phyloP scores from a whole-genome alignment of 1,140 invertebrate genomes.

The Cyclargus thomasi region DNA sequence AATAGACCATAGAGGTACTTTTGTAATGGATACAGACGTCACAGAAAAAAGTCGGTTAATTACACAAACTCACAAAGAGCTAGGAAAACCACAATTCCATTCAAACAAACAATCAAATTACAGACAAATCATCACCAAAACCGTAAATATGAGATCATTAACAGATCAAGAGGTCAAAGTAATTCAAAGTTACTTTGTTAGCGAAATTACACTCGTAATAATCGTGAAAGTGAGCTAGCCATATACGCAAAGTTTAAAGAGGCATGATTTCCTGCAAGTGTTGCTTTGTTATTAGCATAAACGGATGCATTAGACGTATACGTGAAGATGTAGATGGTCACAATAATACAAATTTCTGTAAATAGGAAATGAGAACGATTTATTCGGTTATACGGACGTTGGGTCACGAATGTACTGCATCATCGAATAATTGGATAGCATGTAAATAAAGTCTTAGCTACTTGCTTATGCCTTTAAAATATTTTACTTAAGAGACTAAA shows the following conservation, averaged over 20 bases:
- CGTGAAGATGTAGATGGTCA: not conserved
- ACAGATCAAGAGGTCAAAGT: conserved; percentile 6
- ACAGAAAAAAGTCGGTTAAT: not conserved
- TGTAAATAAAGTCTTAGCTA: too few relatives aligned
- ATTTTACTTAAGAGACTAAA: too few relatives aligned
- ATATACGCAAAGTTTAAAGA: not conserved
- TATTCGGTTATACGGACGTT: conserved; percentile 6
- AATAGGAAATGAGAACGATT: not conserved
- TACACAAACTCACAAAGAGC: not conserved
- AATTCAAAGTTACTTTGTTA: not conserved
- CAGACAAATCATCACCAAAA: not conserved
- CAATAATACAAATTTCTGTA: not conserved
- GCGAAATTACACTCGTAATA: not conserved
- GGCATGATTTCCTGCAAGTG: not conserved
- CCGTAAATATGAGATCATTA: not conserved
- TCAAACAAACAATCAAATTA: conserved; percentile 1
- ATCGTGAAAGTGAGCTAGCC: conserved; percentile 8
- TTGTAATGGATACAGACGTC: too few relatives aligned
- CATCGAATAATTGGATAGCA: too few relatives aligned
- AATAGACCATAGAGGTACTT: too few relatives aligned
- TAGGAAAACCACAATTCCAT: not conserved
- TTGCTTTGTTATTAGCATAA: conserved; percentile 1
- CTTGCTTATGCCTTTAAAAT: too few relatives aligned
- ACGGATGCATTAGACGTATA: not conserved
- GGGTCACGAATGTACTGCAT: too few relatives aligned